A percentile compares a stretch with the other conserved stretches of the same genome.
These are phyloP conservation scores for Sebastes flavidus DNA, from an alignment of 2,797 vertebrate genomes.

Conservation along the genomic window DNA sequence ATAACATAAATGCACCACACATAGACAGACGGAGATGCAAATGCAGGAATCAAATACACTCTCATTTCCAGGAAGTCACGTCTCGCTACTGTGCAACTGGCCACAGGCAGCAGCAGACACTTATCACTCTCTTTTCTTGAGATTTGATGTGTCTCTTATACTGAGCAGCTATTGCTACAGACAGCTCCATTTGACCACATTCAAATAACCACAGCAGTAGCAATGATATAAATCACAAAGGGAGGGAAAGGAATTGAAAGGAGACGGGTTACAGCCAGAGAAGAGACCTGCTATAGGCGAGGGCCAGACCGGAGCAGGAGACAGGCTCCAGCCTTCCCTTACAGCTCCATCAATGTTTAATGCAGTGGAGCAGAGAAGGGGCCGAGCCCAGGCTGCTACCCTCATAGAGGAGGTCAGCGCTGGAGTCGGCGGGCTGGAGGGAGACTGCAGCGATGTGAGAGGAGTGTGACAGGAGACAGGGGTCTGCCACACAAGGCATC, in stretches of 20 bases:
- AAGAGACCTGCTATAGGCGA: constrained; percentile 60
- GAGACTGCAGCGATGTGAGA: constrained; percentile 58
- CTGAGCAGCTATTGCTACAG: constrained; percentile 47
- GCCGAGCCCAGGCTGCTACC: constrained; percentile 74
- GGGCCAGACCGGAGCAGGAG: constrained; percentile 74
- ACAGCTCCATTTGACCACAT: constrained; percentile 48
- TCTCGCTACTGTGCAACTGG: constrained; percentile 73
- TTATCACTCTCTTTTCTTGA: constrained; percentile 75
- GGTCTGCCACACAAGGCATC: constrained; percentile 59
- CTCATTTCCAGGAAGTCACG: constrained; percentile 83
- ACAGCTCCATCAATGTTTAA: constrained; percentile 87
- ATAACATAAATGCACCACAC: constrained; percentile 74
- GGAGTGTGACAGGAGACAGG: constrained; percentile 70
- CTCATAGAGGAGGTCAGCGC: constrained; percentile 78
- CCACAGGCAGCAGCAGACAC: constrained; percentile 70
- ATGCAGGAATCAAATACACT: constrained; percentile 72
- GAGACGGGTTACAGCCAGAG: constrained; percentile 55
- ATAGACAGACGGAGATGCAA: constrained; percentile 67
- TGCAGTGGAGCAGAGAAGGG: constrained; percentile 78
- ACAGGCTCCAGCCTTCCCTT: constrained; percentile 78
- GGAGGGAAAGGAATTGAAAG: constrained; percentile 43
- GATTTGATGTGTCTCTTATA: constrained; percentile 60
- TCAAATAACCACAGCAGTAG: constrained; percentile 57
- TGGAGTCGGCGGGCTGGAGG: constrained; percentile 75
- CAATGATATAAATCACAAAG: constrained; percentile 40